Base-by-base conservation (phyloP, 2,113 vertebrate species). In the Cromileptes altivelis region DNA sequence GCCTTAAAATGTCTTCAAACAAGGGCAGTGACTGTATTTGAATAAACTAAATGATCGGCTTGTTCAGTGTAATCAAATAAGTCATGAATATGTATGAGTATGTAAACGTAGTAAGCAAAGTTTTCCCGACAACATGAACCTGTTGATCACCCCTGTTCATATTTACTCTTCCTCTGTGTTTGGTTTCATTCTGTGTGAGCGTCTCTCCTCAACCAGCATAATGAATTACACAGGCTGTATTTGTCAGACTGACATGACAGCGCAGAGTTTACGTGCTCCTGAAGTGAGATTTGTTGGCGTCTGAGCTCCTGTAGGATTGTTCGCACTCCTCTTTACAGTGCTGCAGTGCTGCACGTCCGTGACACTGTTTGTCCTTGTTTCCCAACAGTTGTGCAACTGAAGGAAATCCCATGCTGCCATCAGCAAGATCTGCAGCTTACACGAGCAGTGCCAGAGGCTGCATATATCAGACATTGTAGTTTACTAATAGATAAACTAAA, bases 381-480 rank as follows among this genome's bases (percentile, higher is more conserved):
- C 63, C 49, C 37, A 58, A 23, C 55, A 17, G 25, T 90, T 91
- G 79, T 78, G 85, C 84, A 92, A 89, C 88, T 45, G 23, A 86
- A 87, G 92, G 84, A 89, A 91, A 85, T 84, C 58, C 75, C 42
- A 37, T 72, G 84, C 82, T 70, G 13, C 37, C 70, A 84, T 93
- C 92, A 89, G 91, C 88, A 90, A 78, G 15, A 86, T 82, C 61
- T 76, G 75, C 25, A 19, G n/a, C 74, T 85, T 11, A 72, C 81
- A 83, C 33, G 0, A 50, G 40, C 50, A 25, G 33, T 0, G 23
- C 53, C 60, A 52, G 42, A 80, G 40, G 40, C 64, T 61, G 71
- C 25, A 47, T 10, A 12, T 6, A 40, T 37, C 13, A 37, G 30
- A 42, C 37, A 40, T 74, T 61, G 37, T 13, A 27, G 4, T 53